A percentile compares a stretch with the other conserved stretches of the same genome.
These are phyloP conservation scores for Neotoxoptera formosana DNA, from an alignment of 1,140 invertebrate species.

Conservation along the genomic window DNA sequence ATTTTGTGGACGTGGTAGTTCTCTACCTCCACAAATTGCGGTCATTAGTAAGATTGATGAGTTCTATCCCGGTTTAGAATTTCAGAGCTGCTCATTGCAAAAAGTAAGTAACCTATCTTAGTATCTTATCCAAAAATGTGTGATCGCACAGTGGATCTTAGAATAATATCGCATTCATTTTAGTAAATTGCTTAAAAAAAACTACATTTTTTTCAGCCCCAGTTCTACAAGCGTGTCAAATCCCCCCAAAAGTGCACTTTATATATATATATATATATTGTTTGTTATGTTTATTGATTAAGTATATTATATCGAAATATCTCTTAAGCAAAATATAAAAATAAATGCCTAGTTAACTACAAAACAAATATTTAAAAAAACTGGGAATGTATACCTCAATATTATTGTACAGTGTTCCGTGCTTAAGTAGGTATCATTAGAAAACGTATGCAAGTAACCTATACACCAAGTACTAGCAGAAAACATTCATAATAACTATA, in stretches of 20 bases:
- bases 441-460: background rate
- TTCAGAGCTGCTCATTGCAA: background rate
- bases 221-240: background rate
- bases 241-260: background rate
- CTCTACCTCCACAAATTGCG: background rate
- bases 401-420: background rate
- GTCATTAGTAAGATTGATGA: constrained; percentile 39
- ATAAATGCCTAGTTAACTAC: too few species aligned
- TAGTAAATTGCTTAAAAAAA: constrained; percentile 1
- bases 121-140: background rate
- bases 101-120: background rate
- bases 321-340: too few species aligned
- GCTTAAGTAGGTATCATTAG: background rate
- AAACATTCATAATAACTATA: background rate
- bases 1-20: background rate
- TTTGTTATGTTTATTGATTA: background rate
- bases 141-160: background rate
- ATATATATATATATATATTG: background rate
- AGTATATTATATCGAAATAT: background rate
- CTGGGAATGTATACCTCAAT: background rate
- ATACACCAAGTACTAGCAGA: background rate
- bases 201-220: background rate
- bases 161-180: background rate
- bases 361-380: background rate
- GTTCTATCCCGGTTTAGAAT: background rate